A percentile compares a stretch with the other conserved stretches of the same genome.
Conservation (phyloP, 2,888 invertebrate genomes). For the Dolomedes plantarius region DNA sequence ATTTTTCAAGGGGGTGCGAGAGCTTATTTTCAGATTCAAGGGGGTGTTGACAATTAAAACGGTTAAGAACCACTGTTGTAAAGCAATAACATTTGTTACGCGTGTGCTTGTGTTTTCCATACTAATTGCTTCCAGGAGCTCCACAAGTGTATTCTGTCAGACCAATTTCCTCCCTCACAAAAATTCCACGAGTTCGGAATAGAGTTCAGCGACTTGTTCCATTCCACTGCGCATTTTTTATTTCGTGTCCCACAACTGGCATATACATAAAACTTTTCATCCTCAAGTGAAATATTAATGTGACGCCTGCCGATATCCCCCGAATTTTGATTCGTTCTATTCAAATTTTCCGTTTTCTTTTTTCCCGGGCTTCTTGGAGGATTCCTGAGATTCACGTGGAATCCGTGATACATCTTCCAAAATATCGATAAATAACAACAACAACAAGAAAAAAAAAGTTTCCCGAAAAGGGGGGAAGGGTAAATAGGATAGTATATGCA, state of each 20-base stretch:
- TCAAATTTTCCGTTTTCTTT: slow-evolving; percentile 21
- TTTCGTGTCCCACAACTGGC: neutral
- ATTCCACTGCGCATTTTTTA: neutral
- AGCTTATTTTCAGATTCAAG: too few species aligned
- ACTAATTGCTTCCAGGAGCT: too few species aligned
- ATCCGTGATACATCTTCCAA: neutral
- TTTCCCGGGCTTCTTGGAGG: neutral
- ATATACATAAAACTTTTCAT: neutral
- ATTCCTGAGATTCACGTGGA: neutral
- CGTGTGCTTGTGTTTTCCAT: too few species aligned
- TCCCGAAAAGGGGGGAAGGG: neutral
- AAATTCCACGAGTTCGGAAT: too few species aligned
- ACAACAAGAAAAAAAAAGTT: neutral
- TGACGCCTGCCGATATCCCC: neutral
- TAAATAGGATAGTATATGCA: neutral
- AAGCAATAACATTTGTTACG: too few species aligned
- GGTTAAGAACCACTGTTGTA: too few species aligned
- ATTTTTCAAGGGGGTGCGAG: too few species aligned
- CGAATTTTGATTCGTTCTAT: slow-evolving; percentile 49
- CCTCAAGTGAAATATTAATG: slow-evolving; percentile 38
- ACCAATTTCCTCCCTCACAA: too few species aligned
- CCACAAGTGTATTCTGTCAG: too few species aligned
- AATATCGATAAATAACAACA: neutral
- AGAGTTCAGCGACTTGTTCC: neutral
- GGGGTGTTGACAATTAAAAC: too few species aligned